Base-by-base conservation (phyloP, 2,113 vertebrate species). In the Proterorhinus semilunaris region DNA sequence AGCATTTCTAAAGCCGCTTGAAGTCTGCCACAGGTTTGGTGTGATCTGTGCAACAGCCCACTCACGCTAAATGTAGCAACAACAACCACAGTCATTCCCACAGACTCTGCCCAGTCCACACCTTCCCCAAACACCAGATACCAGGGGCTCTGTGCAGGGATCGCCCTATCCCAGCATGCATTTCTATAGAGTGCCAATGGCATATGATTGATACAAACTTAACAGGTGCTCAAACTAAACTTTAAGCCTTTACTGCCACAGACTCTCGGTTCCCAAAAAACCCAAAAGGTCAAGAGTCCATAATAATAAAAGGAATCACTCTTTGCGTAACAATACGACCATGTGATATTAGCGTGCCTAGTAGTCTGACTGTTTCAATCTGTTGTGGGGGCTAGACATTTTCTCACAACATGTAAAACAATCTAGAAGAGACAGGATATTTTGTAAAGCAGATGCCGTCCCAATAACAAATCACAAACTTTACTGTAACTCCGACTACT, bases 11-110 rank as follows among this genome's bases (percentile, higher is more conserved):
- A 11, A 59, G 57, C 10, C 44, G 1, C 53, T 61, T 43, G 43
- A 76, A 45, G 48, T 50, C 68, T 52, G 55, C 46, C 17, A 50
- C 4, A 68, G 42, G 45, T 64, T 47, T 44, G 50, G 36, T 58
- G 69, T n/a, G 17, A 15, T 21, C 4, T 7, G 72, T 75, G 15
- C n/a, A 59, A 13, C 59, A 50, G 61, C 52, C 48, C 66, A 74
- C 64, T 75, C 61, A 11, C 36, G 62, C 64, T 74, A 69, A 73
- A 79, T 46, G 46, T 51, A 67, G 71, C 66, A 12, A 6, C 17
- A 74, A 73, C 70, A 49, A 80, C 53, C 50, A 11, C 50, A 27
- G 42, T n/a, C 64, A 51, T 8, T 55, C 66, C 64, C 63, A 17
- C 12, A 8, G 12, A 51, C 65, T 11, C 65, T 42, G 36, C 55